phyloP scores from a whole-genome alignment of 1,140 invertebrate genomes.

The Gryllus bimaculatus region DNA sequence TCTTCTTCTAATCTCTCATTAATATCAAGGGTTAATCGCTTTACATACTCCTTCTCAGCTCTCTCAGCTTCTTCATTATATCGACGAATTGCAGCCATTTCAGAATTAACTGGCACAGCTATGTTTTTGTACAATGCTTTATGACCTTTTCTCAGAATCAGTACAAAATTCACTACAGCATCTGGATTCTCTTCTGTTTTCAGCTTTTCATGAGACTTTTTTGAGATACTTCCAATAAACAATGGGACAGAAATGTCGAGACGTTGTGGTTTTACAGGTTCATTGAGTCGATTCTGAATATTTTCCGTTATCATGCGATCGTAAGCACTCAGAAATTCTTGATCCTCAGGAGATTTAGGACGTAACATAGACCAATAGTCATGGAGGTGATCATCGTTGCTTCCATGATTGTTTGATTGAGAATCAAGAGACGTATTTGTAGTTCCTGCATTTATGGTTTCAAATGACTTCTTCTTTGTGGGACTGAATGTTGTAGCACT shows the following conservation, averaged over 20 bases:
- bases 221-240: slow-evolving; percentile 35
- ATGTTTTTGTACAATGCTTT: slow-evolving; percentile 87
- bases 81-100: slow-evolving; percentile 79
- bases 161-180: slow-evolving; percentile 61
- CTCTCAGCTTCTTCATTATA: slow-evolving; percentile 67
- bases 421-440: background rate
- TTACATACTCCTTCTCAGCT: slow-evolving; percentile 80
- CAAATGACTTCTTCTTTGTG: background rate
- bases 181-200: slow-evolving; percentile 27
- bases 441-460: background rate
- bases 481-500: background rate
- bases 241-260: slow-evolving; percentile 87
- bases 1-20: slow-evolving; percentile 92
- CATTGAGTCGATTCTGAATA: slow-evolving; percentile 78
- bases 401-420: too few species aligned
- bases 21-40: slow-evolving; percentile 85
- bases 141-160: slow-evolving; percentile 86
- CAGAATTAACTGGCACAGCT: slow-evolving; percentile 75
- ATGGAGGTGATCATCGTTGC: background rate
- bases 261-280: slow-evolving; percentile 69
- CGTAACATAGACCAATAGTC: background rate
- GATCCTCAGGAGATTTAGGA: slow-evolving; percentile 54
- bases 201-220: slow-evolving; percentile 28
- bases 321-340: slow-evolving; percentile 83
- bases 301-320: slow-evolving; percentile 92